Evolutionary conservation across 2,888 invertebrate species (phyloP), one percentile per base, ranked within the genome.

Genomic region (Epirrhoe alternata): DNA sequence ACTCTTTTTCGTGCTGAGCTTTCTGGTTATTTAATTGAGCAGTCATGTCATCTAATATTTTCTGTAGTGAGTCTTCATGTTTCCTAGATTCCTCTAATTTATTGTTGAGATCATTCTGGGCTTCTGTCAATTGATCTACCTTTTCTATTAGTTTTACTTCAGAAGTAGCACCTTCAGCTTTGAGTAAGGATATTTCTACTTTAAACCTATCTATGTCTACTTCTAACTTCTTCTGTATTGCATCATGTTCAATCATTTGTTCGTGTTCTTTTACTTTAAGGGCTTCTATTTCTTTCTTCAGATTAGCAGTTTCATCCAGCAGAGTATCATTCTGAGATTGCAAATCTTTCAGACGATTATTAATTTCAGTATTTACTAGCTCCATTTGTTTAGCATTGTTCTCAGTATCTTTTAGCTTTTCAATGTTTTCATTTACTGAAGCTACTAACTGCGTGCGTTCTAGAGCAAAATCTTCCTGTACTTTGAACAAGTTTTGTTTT

Each of bases 141-240:
- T 94, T 89, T 79, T 93, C 89, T 84, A 94, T 92, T 61, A 94
- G 77, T 74, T 93, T 91, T 0, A 88, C 85, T 83, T 90, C 89
- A 4, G 92, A 91, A 52, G 91, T 86, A 45, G 87, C 89, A 17
- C 91, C 89, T 52, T 92, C 89, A 49, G 88, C 89, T 83, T 92
- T 92, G 12, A 94, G 79, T 56, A 90, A 73, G 5, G 86, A 81
- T 67, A 94, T 85, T 75, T 91, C 89, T 74, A 89, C 88, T 74
- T 90, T 93, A 61, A 94, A 87, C 73, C 88, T 90, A 49, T 94
- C 90, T 61, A 94, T 89, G 51, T 92, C 87, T 58, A 90, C 78
- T 79, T 91, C 89, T 49, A 92, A 75, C 68, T 89, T 89, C 74
- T 90, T 90, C 50, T 89, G 86, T 38, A 84, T 80, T 0, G 81